Conservation (phyloP, 2,113 vertebrate species). For the Lasiurus cinereus region DNA sequence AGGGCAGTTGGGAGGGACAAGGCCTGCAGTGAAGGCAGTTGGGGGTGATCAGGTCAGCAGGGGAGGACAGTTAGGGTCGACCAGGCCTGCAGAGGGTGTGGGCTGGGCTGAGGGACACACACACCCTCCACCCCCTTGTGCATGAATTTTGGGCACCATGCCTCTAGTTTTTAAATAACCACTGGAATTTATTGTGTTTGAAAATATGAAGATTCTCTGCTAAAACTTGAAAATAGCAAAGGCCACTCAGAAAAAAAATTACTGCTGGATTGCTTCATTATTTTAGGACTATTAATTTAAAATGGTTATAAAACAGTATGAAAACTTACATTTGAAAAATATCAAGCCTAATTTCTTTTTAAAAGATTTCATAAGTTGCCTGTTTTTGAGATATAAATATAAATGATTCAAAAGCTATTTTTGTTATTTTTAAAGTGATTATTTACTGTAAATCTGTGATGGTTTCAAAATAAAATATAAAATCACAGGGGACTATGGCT, state of each 20-base stretch:
- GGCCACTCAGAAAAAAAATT: background rate
- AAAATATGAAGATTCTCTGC: constrained; percentile 42
- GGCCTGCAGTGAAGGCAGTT: no score
- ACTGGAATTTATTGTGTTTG: constrained; percentile 53
- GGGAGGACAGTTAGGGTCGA: no score
- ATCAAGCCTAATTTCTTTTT: constrained; percentile 40
- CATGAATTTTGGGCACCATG: no score
- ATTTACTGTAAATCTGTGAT: background rate
- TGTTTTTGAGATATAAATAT: constrained; percentile 35
- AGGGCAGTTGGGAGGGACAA: no score
- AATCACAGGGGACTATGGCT: background rate
- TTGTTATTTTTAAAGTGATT: constrained; percentile 38
- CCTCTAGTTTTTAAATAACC: background rate
- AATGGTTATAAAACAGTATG: constrained; percentile 45
- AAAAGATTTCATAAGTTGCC: constrained; percentile 17
- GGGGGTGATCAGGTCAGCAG: no score
- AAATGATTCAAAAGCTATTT: constrained; percentile 8
- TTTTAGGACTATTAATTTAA: constrained; percentile 66
- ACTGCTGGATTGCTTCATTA: constrained; percentile 19
- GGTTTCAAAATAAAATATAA: background rate
- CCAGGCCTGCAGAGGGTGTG: no score
- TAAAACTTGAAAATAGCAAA: constrained; percentile 54
- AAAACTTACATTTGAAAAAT: constrained; percentile 66
- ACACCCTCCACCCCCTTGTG: no score
- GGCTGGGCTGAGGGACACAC: no score